Evolutionary conservation across 2,888 invertebrate species (phyloP), one percentile per base, ranked within the genome.

Genomic region (Ectemnius continuus): DNA sequence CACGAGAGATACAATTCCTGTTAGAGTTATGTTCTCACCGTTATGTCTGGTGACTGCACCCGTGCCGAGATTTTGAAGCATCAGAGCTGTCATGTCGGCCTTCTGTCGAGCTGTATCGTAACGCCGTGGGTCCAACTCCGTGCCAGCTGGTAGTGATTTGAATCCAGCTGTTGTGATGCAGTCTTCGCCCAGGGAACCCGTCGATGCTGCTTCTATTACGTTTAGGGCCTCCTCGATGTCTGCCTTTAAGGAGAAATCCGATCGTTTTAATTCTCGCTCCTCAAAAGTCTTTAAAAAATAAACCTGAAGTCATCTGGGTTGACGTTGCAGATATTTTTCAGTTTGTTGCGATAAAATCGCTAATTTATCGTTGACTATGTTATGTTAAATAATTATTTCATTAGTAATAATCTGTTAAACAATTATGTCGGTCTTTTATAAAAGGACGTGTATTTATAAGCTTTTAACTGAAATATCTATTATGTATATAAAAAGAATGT

Each of bases 41-140:
- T 76, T 80, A 88, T 95, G 93, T 79, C 93, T 92, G 70, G 93
- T 92, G 56, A 73, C 60, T 0, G 69, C 78, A 14, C 48, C 65
- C 52, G 93, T 92, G 63, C 95, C 96, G 46, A 96, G 93, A 88
- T 96, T 95, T 85, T 95, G 94, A 4, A 97, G 91, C 76, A 96
- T 92, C 78, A 94, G 94, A 59, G 96, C 96, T 4, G 96, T 95
- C 83, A 96, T 93, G 88, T 96, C 96, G 57, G 95, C 94, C 86
- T 96, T 95, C 87, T 96, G 95, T 77, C 95, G 92, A 18, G 95
- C 94, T 13, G 94, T 93, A 88, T 96, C 95, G 92, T 95, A 96
- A 59, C 95, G 92, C 59, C 93, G 91, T 1, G 96, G 94, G 88
- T 94, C 93, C 80, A 96, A 91, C 45, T 95, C 94, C 26, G 95